phyloP scores from a whole-genome alignment of 2,113 vertebrate species.

The Salminus brasiliensis region DNA sequence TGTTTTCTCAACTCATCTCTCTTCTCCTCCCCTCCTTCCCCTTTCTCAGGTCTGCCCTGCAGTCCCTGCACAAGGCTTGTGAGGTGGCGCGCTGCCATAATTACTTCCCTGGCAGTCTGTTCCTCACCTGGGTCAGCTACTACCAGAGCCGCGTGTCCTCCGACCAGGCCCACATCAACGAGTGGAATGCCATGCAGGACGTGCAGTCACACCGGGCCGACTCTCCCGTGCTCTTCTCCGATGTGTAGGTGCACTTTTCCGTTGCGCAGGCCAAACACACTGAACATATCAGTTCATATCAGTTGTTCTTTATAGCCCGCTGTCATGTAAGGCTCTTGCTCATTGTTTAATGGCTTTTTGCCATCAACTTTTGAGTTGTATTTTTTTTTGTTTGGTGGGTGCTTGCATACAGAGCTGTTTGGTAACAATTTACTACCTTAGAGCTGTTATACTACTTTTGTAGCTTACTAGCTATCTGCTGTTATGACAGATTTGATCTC shows the following conservation, averaged over 20 bases:
- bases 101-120: slow-evolving; percentile 96
- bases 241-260: slow-evolving; percentile 81
- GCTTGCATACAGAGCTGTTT: background rate
- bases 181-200: slow-evolving; percentile 98
- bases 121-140: slow-evolving; percentile 98
- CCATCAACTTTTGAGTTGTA: no score
- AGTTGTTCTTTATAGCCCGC: background rate
- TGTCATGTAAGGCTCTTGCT: background rate
- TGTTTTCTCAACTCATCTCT: slow-evolving; percentile 18
- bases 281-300: background rate
- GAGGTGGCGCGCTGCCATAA: slow-evolving; percentile 94
- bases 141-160: slow-evolving; percentile 97
- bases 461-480: no score
- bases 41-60: slow-evolving; percentile 89
- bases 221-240: slow-evolving; percentile 92
- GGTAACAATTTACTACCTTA: no score
- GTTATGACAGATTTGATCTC: no score
- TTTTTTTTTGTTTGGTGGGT: background rate
- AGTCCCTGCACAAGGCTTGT: slow-evolving; percentile 96
- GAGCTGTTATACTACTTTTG: no score
- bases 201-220: slow-evolving; percentile 95
- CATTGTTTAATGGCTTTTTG: background rate
- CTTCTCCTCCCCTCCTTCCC: slow-evolving; percentile 2
- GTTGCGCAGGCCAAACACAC: background rate
- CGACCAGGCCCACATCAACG: slow-evolving; percentile 90